Conservation (phyloP, 2,888 invertebrate species). For the Pandemis corylana region DNA sequence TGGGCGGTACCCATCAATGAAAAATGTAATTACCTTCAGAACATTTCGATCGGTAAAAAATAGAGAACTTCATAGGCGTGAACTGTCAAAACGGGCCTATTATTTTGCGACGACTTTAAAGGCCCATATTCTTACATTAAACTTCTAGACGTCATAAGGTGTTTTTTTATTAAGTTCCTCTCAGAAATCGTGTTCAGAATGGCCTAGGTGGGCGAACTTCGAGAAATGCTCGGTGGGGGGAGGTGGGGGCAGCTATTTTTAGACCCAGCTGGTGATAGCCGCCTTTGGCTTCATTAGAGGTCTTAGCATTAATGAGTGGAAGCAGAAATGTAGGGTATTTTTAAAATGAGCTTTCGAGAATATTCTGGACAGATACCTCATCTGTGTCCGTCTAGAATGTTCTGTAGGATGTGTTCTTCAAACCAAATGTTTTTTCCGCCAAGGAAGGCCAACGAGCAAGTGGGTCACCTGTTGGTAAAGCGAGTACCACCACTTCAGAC, state of each 20-base stretch:
- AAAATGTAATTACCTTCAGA: too few relatives aligned
- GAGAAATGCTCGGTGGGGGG: constrained; percentile 18
- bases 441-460: too few relatives aligned
- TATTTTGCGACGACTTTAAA: too few relatives aligned
- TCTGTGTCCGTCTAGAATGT: too few relatives aligned
- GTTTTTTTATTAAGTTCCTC: constrained; percentile 2
- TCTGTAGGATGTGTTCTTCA: too few relatives aligned
- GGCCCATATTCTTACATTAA: background rate
- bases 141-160: background rate
- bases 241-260: constrained; percentile 30
- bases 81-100: too few relatives aligned
- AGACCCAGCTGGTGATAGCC: constrained; percentile 29
- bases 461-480: too few relatives aligned
- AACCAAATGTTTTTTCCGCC: too few relatives aligned
- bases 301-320: constrained; percentile 1
- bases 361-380: background rate
- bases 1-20: too few relatives aligned
- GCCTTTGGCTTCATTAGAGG: constrained; percentile 13
- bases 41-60: too few relatives aligned
- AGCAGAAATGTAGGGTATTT: constrained; percentile 8
- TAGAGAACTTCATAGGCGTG: too few relatives aligned
- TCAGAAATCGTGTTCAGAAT: constrained; percentile 26
- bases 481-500: too few relatives aligned
- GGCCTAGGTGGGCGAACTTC: constrained; percentile 21
- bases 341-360: background rate